These are phyloP conservation scores for Apomyelois bistriatella DNA, from an alignment of 2,888 invertebrate species.

Conservation along the genomic window DNA sequence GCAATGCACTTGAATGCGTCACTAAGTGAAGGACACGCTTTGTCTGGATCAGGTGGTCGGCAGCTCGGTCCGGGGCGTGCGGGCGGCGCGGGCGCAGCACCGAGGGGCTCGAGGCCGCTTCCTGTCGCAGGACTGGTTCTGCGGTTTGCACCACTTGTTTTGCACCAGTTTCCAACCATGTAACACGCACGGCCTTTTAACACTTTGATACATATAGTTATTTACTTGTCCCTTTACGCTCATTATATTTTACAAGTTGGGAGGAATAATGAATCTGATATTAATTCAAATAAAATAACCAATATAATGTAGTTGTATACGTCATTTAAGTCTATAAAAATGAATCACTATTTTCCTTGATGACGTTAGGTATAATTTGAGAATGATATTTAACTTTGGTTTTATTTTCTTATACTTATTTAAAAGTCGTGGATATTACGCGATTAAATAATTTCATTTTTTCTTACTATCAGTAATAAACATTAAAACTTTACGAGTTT, in stretches of 20 bases:
- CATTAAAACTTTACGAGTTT: too few relatives aligned
- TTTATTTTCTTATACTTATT: too few relatives aligned
- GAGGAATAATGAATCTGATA: too few relatives aligned
- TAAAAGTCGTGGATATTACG: too few relatives aligned
- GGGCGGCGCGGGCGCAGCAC: constrained; percentile 27
- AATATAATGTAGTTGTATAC: too few relatives aligned
- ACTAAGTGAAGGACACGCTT: constrained; percentile 72
- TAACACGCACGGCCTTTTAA: constrained; percentile 61
- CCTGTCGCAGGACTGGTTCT: constrained; percentile 75
- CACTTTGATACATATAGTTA: constrained; percentile 41
- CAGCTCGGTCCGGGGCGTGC: constrained; percentile 26
- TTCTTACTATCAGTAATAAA: too few relatives aligned
- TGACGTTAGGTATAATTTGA: too few relatives aligned
- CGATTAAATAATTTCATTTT: too few relatives aligned
- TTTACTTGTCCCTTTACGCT: constrained; percentile 14
- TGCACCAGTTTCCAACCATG: constrained; percentile 69
- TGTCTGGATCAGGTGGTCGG: constrained; percentile 73
- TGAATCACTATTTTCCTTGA: too few relatives aligned
- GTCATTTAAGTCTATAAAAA: too few relatives aligned
- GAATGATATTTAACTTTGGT: too few relatives aligned
- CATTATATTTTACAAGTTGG: neutral
- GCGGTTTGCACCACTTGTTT: constrained; percentile 71
- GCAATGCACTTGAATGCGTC: constrained; percentile 77
- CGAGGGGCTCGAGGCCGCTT: constrained; percentile 65
- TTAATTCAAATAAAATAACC: too few relatives aligned